Base-by-base conservation (phyloP, 2,888 invertebrate genomes). In the Pediacus dermestoides region DNA sequence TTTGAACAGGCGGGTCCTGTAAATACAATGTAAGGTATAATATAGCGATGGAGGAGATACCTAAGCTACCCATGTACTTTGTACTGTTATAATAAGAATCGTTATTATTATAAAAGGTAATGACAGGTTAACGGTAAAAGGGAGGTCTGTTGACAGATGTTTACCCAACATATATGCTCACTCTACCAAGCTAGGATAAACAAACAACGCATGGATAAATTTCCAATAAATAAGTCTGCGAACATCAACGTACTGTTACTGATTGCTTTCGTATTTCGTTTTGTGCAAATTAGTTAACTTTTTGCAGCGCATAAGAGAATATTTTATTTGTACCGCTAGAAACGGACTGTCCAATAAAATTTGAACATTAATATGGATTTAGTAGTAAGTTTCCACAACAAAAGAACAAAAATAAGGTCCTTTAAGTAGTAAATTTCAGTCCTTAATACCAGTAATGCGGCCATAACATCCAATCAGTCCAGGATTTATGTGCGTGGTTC, bases 391-490 rank as follows among this genome's bases (percentile, higher is more conserved):
- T n/a, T n/a, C n/a, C n/a, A n/a, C 23, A 7, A 28, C 28, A 28
- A 28, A 28, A 28, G 10, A 10, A 11, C 28, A 28, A 28, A 28
- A 28, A 28, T 28, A 28, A 28, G 28, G 28, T 28, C 28, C 14
- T 7, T 28, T 56, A 57, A 58, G 52, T 53, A 57, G 55, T 56
- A 61, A 60, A 62, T 64, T 66, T 63, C 50, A 64, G 60, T 58
- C 50, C 55, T 62, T 66, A 64, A 66, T 64, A 64, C 60, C 61
- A 64, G 62, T 67, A 68, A 69, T 68, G 66, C 66, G 67, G 56
- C 70, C 68, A 70, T 70, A 70, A 70, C 70, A 68, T 70, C 68
- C 70, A 70, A 70, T 70, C 68, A 70, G 63, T n/a, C 63, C 53
- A 49, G 63, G 66, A 70, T 70, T 70, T 70, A 70, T 67, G 68